Evolutionary conservation across 2,113 vertebrate genomes (phyloP).

Genomic region (Callipepla californica): DNA sequence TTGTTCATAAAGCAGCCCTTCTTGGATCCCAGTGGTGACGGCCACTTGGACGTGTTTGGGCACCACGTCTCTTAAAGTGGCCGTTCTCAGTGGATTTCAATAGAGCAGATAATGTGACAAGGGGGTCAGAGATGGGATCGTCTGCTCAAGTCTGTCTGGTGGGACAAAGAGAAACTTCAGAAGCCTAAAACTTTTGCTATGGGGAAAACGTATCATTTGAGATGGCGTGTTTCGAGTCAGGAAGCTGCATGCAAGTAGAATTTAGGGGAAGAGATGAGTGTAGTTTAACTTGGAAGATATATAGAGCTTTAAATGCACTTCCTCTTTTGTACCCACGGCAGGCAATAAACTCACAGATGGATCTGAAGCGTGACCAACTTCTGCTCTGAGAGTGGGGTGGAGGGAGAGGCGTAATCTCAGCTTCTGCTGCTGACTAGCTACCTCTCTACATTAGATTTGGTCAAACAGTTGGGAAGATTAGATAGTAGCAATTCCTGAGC

Average conservation of each 20-base stretch:
- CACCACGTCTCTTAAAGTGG: rapidly evolving
- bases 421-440: background rate
- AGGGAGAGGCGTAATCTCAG: background rate
- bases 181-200: background rate
- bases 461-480: background rate
- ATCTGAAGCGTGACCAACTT: background rate
- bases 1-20: background rate
- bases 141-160: background rate
- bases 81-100: background rate
- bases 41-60: background rate
- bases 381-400: background rate
- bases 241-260: background rate
- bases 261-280: background rate
- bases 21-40: background rate
- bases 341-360: background rate
- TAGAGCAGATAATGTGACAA: background rate
- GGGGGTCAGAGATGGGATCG: background rate
- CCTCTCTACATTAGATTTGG: background rate
- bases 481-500: rapidly evolving
- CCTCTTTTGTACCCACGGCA: background rate
- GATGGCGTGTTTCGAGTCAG: background rate
- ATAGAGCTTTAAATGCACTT: background rate
- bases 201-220: background rate
- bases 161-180: background rate
- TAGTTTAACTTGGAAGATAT: background rate